phyloP scores from a whole-genome alignment of 92 coral and sea anemone genomes.

The Porites lobata region DNA sequence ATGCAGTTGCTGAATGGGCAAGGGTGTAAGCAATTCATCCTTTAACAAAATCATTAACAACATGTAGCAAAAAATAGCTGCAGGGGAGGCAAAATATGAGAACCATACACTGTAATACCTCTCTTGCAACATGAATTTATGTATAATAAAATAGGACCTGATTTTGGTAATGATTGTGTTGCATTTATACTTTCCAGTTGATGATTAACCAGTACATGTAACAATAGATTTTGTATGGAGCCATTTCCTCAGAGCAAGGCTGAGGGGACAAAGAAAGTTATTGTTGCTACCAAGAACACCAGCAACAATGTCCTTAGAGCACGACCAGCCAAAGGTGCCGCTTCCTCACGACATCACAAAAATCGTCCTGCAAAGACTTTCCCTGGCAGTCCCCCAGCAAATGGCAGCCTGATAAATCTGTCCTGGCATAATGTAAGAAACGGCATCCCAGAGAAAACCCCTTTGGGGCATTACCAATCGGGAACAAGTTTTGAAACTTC shows the following conservation, averaged over 20 bases:
- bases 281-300: constrained; percentile 10
- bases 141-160: not conserved
- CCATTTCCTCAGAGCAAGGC: constrained; percentile 28
- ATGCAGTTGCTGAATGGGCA: no score
- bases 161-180: not conserved
- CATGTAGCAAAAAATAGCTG: no score
- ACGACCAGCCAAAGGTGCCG: constrained; percentile 18
- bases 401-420: constrained; percentile 30
- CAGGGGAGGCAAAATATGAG: no score
- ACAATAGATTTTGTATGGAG: not conserved
- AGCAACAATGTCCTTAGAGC: constrained; percentile 27
- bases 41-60: no score
- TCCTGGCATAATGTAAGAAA: constrained; percentile 55
- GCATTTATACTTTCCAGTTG: not conserved
- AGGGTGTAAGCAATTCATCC: no score
- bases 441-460: constrained; percentile 47
- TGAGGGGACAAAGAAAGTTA: constrained; percentile 49
- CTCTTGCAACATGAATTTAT: no score
- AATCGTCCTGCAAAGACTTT: not conserved
- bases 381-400: not conserved
- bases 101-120: no score
- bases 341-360: constrained; percentile 18
- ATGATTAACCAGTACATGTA: not conserved
- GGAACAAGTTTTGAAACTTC: not conserved
- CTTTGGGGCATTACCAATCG: constrained; percentile 29